These are phyloP conservation scores for Trichonephila inaurata DNA, from an alignment of 1,140 invertebrate species.

Conservation along the genomic window DNA sequence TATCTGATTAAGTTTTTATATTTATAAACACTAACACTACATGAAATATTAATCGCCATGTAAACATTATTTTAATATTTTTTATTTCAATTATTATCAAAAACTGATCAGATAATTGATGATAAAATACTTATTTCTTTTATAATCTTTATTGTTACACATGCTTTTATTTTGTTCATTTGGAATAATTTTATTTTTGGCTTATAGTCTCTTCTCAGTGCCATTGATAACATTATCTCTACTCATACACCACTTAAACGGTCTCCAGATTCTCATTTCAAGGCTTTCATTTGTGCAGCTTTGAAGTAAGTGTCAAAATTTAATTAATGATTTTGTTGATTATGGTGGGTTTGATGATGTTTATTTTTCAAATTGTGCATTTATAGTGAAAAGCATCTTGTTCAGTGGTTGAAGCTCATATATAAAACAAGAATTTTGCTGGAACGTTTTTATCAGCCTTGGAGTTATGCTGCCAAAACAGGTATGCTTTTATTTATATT, in stretches of 20 bases:
- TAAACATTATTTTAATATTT: no score
- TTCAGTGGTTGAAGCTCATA: conserved; percentile 95
- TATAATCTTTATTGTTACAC: no score
- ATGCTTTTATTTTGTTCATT: no score
- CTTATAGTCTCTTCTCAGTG: conserved; percentile 89
- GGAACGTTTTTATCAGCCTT: conserved; percentile 94
- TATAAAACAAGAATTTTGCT: conserved; percentile 93
- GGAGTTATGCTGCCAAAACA: conserved; percentile 97
- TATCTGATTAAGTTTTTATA: no score
- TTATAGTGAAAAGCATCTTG: conserved; percentile 91
- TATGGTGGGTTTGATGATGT: not conserved
- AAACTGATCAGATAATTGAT: no score
- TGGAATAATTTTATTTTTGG: not conserved
- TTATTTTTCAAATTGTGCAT: conserved; percentile 73
- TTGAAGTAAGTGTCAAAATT: conserved; percentile 88
- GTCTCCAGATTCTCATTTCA: conserved; percentile 97
- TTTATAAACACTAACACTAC: no score
- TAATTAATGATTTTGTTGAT: not conserved
- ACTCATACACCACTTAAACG: conserved; percentile 95
- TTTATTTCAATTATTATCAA: no score
- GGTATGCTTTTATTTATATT: conserved; percentile 82
- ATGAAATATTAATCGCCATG: no score
- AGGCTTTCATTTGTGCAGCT: conserved; percentile 97
- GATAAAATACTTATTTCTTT: no score
- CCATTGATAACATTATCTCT: conserved; percentile 94